Conservation (phyloP, 2,113 vertebrate species). For the Strix aluco region DNA sequence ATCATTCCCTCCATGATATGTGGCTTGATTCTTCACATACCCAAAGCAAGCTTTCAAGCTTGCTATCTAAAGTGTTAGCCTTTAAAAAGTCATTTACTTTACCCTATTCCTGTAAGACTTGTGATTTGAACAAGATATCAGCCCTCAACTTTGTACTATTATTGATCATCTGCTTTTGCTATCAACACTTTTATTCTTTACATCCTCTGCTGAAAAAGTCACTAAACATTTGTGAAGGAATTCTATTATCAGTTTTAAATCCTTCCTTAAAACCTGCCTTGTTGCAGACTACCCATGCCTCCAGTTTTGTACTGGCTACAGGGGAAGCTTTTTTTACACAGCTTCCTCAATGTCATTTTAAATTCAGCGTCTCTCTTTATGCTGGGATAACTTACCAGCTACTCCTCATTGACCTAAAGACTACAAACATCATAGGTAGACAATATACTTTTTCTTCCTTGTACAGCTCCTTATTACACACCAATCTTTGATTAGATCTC, state of each 20-base stretch:
- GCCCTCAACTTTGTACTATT: neutral
- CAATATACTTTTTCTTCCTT: neutral
- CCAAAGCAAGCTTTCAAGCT: neutral
- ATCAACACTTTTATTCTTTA: neutral
- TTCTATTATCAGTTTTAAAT: neutral
- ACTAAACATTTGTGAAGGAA: neutral
- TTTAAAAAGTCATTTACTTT: neutral
- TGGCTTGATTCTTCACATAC: neutral
- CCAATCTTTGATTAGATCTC: neutral
- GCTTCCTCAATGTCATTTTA: neutral
- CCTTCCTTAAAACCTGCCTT: neutral
- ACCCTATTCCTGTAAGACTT: neutral
- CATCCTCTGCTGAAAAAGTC: neutral
- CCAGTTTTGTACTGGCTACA: neutral
- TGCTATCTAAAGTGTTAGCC: neutral
- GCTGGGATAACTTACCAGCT: neutral
- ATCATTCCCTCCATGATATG: neutral
- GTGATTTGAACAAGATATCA: neutral
- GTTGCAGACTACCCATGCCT: neutral
- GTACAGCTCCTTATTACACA: rapidly evolving
- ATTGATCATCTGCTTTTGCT: neutral
- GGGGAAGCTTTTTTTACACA: neutral
- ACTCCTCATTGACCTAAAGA: neutral
- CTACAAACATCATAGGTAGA: neutral
- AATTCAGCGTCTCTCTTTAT: neutral